These are phyloP conservation scores for Eupsilia transversa DNA, from an alignment of 2,888 invertebrate species.

Conservation along the genomic window DNA sequence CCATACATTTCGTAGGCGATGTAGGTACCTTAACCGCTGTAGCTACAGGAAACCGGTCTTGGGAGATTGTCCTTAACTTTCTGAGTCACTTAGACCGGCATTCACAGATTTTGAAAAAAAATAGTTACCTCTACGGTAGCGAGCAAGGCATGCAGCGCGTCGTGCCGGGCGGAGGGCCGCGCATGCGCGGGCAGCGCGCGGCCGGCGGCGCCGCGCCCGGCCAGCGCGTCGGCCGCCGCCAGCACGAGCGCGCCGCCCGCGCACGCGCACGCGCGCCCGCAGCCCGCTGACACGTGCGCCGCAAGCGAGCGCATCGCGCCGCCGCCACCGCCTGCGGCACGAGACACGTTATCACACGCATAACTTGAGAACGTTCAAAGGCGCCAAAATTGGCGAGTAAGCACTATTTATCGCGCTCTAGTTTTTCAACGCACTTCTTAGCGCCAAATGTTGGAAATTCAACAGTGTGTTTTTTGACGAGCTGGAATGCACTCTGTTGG, in stretches of 20 bases:
- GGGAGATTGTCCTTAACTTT: no score
- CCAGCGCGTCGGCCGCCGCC: conserved; percentile 94
- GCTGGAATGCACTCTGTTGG: no score
- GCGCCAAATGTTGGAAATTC: no score
- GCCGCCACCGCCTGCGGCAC: conserved; percentile 26
- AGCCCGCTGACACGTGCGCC: conserved; percentile 16
- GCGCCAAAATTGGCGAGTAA: no score
- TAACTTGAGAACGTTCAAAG: background rate
- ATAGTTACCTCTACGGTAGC: conserved; percentile 76
- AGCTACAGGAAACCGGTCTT: no score
- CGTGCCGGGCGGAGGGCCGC: conserved; percentile 91
- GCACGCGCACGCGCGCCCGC: conserved; percentile 81
- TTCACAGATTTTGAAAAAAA: no score
- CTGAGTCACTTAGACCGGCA: no score
- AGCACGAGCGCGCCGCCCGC: conserved; percentile 93
- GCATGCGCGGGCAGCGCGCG: conserved; percentile 91
- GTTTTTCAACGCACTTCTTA: no score
- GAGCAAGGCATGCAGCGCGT: conserved; percentile 88
- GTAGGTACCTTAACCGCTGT: no score
- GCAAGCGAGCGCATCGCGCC: conserved; percentile 45
- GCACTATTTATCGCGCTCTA: no score
- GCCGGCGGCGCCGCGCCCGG: conserved; percentile 93
- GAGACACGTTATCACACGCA: background rate
- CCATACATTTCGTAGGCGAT: no score
- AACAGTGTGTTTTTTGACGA: no score